Conservation (phyloP, 2,797 vertebrate species). For the Acanthurus lineatus region DNA sequence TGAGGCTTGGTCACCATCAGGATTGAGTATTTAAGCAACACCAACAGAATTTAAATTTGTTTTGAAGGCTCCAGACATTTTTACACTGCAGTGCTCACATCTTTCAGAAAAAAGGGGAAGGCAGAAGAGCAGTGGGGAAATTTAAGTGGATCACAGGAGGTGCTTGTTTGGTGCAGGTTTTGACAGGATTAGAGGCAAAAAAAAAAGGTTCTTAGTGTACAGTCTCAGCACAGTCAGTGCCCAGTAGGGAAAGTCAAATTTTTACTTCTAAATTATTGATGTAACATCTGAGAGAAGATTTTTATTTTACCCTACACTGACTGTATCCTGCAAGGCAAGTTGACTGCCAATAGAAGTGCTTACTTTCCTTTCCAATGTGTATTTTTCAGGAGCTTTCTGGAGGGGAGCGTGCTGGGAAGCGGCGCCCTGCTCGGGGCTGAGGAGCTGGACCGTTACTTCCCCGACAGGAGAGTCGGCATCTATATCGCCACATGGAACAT, state of each 20-base stretch:
- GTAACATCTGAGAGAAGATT: background rate
- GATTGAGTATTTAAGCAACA: background rate
- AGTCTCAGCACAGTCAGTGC: background rate
- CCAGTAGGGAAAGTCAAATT: background rate
- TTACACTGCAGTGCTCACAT: constrained; percentile 14
- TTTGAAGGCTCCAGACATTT: constrained; percentile 14
- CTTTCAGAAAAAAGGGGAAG: constrained; percentile 21
- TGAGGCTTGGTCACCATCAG: constrained; percentile 17
- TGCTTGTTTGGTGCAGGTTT: constrained; percentile 60
- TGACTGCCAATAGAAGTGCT: background rate
- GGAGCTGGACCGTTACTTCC: constrained; percentile 95
- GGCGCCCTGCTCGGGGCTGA: constrained; percentile 95
- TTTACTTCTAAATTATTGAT: background rate
- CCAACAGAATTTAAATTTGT: constrained; percentile 13
- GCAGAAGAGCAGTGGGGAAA: constrained; percentile 23
- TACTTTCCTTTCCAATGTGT: background rate
- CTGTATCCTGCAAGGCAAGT: background rate
- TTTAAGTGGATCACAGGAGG: constrained; percentile 61
- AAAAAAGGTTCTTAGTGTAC: background rate
- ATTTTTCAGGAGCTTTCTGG: constrained; percentile 92
- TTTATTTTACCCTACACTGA: background rate
- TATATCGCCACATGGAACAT: constrained; percentile 98
- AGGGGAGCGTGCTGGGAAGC: constrained; percentile 93
- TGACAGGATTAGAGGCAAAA: constrained; percentile 21
- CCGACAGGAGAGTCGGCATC: constrained; percentile 89